A percentile compares a stretch with the other conserved stretches of the same genome.
Evolutionary conservation across 2,113 vertebrate species (phyloP).

Genomic region (Rhineura floridana): DNA sequence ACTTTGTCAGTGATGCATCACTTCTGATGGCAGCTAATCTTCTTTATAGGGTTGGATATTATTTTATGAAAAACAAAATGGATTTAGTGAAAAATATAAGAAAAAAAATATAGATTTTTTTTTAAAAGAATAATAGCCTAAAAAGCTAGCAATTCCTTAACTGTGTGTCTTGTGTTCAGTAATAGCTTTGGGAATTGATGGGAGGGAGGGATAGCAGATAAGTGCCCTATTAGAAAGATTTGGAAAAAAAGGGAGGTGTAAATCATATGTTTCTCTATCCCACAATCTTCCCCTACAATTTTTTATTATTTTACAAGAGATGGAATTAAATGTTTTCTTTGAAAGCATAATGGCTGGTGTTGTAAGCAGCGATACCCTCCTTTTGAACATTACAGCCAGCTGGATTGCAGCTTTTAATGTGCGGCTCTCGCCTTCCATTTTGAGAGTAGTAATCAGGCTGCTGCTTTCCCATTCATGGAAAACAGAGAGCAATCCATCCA

Average conservation of each 20-base stretch:
- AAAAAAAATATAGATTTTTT: background rate
- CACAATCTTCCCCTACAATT: background rate
- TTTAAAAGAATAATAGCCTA: constrained; percentile 43
- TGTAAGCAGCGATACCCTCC: background rate
- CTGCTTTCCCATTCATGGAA: background rate
- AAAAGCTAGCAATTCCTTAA: constrained; percentile 54
- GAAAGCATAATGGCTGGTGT: background rate
- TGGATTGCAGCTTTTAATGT: background rate
- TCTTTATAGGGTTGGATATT: constrained; percentile 61
- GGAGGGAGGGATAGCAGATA: constrained; percentile 35
- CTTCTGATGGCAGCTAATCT: constrained; percentile 60
- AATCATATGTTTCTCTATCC: constrained; percentile 13
- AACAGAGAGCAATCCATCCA: background rate
- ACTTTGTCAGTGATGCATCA: constrained; percentile 59
- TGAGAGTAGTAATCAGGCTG: background rate
- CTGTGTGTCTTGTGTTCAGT: constrained; percentile 46
- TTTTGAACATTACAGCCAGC: accelerated
- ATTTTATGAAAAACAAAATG: constrained; percentile 65
- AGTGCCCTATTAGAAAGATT: constrained; percentile 64
- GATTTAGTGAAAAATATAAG: constrained; percentile 60
- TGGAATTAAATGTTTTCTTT: constrained; percentile 11
- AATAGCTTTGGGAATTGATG: background rate
- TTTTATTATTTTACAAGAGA: constrained; percentile 13
- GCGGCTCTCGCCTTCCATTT: background rate
- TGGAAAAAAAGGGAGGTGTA: constrained; percentile 42